Conservation (phyloP, 2,113 vertebrate species). For the Bagarius yarrelli region DNA sequence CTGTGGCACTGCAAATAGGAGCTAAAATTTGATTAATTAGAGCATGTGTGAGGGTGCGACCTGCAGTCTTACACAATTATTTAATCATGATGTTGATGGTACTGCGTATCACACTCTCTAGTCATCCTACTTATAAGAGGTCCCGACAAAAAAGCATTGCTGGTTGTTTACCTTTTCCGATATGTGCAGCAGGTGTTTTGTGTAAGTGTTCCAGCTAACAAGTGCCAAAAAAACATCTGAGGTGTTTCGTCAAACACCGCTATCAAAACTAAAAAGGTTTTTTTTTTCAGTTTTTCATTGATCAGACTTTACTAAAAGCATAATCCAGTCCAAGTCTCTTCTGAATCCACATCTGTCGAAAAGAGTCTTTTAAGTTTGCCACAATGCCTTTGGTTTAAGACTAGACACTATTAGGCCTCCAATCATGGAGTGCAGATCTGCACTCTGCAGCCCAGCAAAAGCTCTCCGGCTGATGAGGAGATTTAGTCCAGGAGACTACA, state of each 20-base stretch:
- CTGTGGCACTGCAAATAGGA: no score
- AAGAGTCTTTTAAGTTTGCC: slow-evolving; percentile 21
- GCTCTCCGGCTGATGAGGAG: slow-evolving; percentile 1
- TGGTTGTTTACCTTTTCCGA: neutral
- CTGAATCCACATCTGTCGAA: slow-evolving; percentile 8
- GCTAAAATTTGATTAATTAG: no score
- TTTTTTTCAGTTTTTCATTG: no score
- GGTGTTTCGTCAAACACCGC: neutral
- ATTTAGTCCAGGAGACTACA: neutral
- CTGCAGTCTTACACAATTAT: neutral
- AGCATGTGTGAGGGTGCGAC: no score
- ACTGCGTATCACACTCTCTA: neutral
- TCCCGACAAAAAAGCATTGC: neutral
- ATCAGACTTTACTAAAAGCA: neutral
- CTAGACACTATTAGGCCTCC: neutral
- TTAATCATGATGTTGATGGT: neutral
- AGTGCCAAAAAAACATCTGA: neutral
- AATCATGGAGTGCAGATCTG: neutral
- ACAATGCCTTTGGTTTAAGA: slow-evolving; percentile 1
- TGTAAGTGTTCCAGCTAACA: neutral
- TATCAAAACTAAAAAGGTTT: slow-evolving; percentile 4
- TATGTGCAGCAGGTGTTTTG: neutral
- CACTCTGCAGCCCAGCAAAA: neutral
- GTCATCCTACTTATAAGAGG: no score
- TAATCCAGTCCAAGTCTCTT: neutral